Evolutionary conservation across 2,797 vertebrate genomes (phyloP).

Genomic region (Enteromius unitaeniatus): DNA sequence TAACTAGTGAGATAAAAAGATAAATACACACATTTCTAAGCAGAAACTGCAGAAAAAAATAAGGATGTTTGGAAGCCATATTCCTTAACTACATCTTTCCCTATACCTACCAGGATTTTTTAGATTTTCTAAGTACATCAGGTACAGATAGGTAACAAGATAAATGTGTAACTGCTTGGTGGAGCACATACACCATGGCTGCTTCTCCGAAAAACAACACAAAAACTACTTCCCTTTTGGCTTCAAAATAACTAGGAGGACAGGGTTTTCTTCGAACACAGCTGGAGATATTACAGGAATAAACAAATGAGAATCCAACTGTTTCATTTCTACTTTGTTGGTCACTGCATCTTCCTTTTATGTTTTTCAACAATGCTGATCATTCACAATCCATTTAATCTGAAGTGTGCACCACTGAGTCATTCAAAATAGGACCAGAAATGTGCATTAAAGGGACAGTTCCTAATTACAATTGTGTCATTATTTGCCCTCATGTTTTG

Average conservation of each 20-base stretch:
- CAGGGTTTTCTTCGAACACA: not conserved
- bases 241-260: not conserved
- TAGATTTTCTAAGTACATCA: not conserved
- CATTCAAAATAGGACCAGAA: not conserved
- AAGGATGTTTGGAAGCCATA: not conserved
- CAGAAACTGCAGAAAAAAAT: not conserved
- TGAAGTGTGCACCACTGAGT: not conserved
- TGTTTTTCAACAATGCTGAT: not conserved
- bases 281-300: conserved; percentile 5
- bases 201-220: not conserved
- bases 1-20: not conserved
- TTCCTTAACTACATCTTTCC: not conserved
- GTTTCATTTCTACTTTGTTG: not conserved
- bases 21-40: not conserved
- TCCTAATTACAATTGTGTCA: not conserved
- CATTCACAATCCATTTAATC: conserved; percentile 6
- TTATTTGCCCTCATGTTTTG: not conserved
- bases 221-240: not conserved
- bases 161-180: not conserved
- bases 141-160: not conserved
- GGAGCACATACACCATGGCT: not conserved
- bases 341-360: not conserved
- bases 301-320: not conserved
- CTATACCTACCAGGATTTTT: too few species aligned
- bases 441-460: not conserved